Conservation (phyloP, 2,797 vertebrate genomes). For the Phrynocephalus vlangalii region DNA sequence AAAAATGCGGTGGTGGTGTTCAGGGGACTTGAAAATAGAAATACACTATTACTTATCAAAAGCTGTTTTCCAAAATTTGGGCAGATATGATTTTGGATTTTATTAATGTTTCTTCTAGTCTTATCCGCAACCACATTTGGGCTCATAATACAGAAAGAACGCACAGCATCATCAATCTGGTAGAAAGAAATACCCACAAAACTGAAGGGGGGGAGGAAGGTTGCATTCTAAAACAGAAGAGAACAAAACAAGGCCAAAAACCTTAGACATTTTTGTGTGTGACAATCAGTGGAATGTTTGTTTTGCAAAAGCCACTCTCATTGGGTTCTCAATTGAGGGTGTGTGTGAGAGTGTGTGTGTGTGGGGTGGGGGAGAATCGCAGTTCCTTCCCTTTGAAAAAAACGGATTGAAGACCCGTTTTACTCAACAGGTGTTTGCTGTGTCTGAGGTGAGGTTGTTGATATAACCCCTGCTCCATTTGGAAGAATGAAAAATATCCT, state of each 20-base stretch:
- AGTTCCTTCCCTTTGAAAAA: slow-evolving; percentile 7
- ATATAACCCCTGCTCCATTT: slow-evolving; percentile 87
- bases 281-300: neutral
- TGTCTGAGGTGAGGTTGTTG: slow-evolving; percentile 87
- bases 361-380: slow-evolving; percentile 41
- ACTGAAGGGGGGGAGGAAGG: no score
- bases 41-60: no score
- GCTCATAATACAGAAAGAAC: no score
- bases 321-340: neutral
- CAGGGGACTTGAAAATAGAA: no score
- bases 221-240: neutral
- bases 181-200: neutral
- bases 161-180: neutral
- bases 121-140: no score
- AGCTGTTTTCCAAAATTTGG: no score
- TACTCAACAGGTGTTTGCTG: slow-evolving; percentile 90
- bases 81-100: no score
- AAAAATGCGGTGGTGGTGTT: no score
- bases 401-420: slow-evolving; percentile 57
- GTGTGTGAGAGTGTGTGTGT: neutral
- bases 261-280: no score
- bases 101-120: no score
- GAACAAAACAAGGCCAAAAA: rapidly evolving
- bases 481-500: slow-evolving; percentile 87
- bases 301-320: neutral